Evolutionary conservation across 1,140 invertebrate species (phyloP).

Genomic region (Octopus bimaculoides): DNA sequence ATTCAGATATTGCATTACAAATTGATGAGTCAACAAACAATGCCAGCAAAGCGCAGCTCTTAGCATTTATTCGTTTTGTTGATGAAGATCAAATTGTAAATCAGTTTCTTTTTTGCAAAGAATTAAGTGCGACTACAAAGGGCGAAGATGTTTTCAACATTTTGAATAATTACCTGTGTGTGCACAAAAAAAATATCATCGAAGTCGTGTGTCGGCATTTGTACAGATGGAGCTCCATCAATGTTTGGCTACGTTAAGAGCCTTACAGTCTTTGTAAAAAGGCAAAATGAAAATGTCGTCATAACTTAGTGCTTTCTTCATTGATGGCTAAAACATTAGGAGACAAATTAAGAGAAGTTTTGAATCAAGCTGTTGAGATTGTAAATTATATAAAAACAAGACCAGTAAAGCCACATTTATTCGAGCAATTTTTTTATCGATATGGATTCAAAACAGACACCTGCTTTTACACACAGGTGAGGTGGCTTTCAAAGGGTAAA

Average conservation of each 20-base stretch:
- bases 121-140: neutral
- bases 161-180: neutral
- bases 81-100: neutral
- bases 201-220: slow-evolving; percentile 1
- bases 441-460: neutral
- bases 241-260: neutral
- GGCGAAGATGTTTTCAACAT: neutral
- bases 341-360: neutral
- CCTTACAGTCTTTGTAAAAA: neutral
- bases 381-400: slow-evolving; percentile 9
- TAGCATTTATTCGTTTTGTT: slow-evolving; percentile 4
- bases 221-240: neutral
- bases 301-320: neutral
- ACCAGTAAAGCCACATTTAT: neutral
- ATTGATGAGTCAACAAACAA: too few relatives aligned
- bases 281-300: neutral
- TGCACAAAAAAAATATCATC: neutral
- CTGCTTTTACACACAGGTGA: neutral
- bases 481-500: neutral
- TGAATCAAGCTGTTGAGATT: neutral
- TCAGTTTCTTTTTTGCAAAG: neutral
- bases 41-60: neutral
- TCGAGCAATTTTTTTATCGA: neutral
- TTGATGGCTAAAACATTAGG: too few relatives aligned
- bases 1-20: too few relatives aligned